phyloP scores from a whole-genome alignment of 2,797 vertebrate species.

The Setipinna tenuifilis region DNA sequence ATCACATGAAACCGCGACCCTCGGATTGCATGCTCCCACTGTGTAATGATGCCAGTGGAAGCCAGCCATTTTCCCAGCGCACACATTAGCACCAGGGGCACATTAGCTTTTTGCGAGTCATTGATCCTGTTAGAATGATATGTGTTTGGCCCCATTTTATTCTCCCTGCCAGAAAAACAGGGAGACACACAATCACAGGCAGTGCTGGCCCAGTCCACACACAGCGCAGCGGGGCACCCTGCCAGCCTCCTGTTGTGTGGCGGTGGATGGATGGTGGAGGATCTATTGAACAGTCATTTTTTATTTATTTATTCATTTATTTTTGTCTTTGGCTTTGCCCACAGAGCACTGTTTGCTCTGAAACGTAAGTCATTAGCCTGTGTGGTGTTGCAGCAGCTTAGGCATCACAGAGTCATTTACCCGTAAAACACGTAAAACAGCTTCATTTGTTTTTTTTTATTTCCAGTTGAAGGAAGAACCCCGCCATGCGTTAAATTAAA shows the following conservation, averaged over 20 bases:
- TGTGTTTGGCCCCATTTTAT: not conserved
- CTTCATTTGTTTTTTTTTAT: not conserved
- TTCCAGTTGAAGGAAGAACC: not conserved
- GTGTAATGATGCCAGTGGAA: not conserved
- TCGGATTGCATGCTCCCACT: not conserved
- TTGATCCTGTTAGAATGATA: not conserved
- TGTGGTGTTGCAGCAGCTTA: not conserved
- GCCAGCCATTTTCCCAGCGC: not conserved
- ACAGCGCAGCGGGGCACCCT: not conserved
- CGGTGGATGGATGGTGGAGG: not conserved
- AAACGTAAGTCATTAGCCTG: not conserved
- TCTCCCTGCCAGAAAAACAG: not conserved
- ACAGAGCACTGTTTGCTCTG: not conserved
- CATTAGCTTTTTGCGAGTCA: not conserved
- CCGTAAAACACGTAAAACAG: not conserved
- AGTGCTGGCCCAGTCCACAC: not conserved
- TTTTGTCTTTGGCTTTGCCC: not conserved
- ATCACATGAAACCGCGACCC: conserved; percentile 15
- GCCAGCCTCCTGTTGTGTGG: not conserved
- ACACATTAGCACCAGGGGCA: not conserved
- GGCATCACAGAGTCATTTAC: not conserved
- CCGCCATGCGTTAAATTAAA: not conserved
- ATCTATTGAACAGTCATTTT: not conserved
- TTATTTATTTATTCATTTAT: too few relatives aligned
- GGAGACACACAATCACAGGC: not conserved